Evolutionary conservation across 2,888 invertebrate genomes (phyloP), one percentile per base, ranked within the genome.

Genomic region (Luperina nickerlii): DNA sequence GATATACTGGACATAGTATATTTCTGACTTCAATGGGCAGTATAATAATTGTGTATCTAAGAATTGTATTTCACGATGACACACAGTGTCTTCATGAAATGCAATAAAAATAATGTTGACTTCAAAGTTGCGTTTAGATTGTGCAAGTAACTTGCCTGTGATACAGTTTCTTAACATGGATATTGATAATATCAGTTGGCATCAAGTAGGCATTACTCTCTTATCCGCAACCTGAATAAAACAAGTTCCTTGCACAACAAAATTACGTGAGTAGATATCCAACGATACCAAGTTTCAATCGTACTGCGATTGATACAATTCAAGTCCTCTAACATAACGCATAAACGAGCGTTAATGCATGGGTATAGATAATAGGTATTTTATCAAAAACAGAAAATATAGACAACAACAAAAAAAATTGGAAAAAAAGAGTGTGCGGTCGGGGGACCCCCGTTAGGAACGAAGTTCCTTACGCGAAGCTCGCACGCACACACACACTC

Each of bases 1-100:
- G 81, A 81, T 81, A 81, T 81, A 81, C 81, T 81, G 81, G 81
- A 81, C 81, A 79, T 79, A 69, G 85, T 81, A 85, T 80, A 81
- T 84, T 79, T 68, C 67, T 65, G 81, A 80, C 85, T 80, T 68
- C 15, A 85, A 85, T 63, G 62, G 48, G 69, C 48, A 80, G 85
- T 81, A 85, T 81, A 81, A 85, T 79, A 81, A 85, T 79, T 68
- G 79, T 84, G 80, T 84, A 84, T 80, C n/a, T 76, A 60, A 24
- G 32, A 32, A 60, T 62, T 79, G 79, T 18, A 62, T 45, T 79
- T 79, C 60, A 38, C 13, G 13, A 79, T 13, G n/a, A 84, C 84
- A 51, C 78, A 24, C 24, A 32, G 57, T 84, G 15, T 60, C 51
- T 60, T 84, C 66, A 20, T 79, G 38, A 84, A 79, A 79, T 66